Conservation (phyloP, 92 coral and sea anemone species). For the Desmophyllum pertusum region DNA sequence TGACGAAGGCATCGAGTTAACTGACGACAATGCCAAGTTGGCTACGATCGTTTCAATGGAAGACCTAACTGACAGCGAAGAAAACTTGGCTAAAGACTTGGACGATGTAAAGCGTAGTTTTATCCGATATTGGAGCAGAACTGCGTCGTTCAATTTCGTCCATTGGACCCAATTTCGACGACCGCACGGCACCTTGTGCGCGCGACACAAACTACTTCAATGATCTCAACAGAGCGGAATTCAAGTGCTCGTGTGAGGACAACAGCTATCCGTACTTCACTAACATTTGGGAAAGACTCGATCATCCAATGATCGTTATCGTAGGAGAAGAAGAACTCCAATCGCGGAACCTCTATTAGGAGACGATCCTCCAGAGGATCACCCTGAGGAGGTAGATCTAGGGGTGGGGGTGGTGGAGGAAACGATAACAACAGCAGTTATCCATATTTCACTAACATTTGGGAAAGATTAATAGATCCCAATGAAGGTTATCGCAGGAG, state of each 20-base stretch:
- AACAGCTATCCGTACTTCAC: slow-evolving; percentile 24
- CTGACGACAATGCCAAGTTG: slow-evolving; percentile 23
- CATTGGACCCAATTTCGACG: background rate
- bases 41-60: slow-evolving; percentile 54
- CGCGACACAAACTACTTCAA: slow-evolving; percentile 5
- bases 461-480: slow-evolving; percentile 22
- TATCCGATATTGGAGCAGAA: slow-evolving; percentile 58
- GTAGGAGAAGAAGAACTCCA: background rate
- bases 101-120: slow-evolving; percentile 49
- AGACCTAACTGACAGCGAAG: slow-evolving; percentile 29
- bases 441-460: slow-evolving; percentile 15
- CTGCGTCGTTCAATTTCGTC: slow-evolving; percentile 56
- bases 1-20: slow-evolving; percentile 26
- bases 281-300: slow-evolving; percentile 37
- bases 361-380: background rate
- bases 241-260: slow-evolving; percentile 43
- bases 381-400: background rate
- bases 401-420: background rate
- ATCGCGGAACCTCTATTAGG: slow-evolving; percentile 5
- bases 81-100: slow-evolving; percentile 22
- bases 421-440: slow-evolving; percentile 1
- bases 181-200: background rate
- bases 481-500: background rate
- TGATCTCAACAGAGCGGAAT: slow-evolving; percentile 30
- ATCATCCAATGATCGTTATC: slow-evolving; percentile 8